Base-by-base conservation (phyloP, 2,113 vertebrate species). In the Passerina amoena region DNA sequence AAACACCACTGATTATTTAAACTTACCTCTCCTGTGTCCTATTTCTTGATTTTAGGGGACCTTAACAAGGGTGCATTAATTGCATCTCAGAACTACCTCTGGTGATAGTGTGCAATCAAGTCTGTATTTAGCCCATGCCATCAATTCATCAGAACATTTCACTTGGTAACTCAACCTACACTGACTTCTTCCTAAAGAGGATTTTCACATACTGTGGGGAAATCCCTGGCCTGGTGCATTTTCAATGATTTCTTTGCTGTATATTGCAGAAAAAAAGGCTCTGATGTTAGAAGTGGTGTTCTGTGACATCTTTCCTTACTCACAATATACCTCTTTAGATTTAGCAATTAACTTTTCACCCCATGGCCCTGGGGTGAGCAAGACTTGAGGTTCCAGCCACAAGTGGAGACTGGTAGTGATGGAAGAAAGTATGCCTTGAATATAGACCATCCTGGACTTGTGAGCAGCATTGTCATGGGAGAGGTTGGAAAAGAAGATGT, bases 371-470 rank as follows among this genome's bases (percentile, higher is more conserved):
- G 33, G 19, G 5, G 13, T 66, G 53, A 84, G 37, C 40, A 81
- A 79, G n/a, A 35, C 28, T 68, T 88, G 76, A 66, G 63, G 33
- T 42, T 18, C 21, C 64, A 61, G 47, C 45, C 30, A 6, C 10
- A 47, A 13, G 3, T 57, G 45, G 69, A 75, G 21, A 21, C 28
- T 79, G 20, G 27, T 65, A 45, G 30, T 66, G 50, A 28, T 69
- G 42, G n/a, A 81, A 70, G 33, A 54, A 66, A 20, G 5, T 66
- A 35, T 69, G 42, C 30, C 57, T 51, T 22, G 57, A 88, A 44
- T 45, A 8, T 15, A 14, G 51, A 56, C 18, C 21, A 21, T 22
- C 38, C 59, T 11, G 9, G 69, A 57, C 22, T 81, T 0, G 0
- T 53, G 35, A 31, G 27, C 78, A 47, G 59, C 22, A 5, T 18